Evolutionary conservation across 1,140 invertebrate genomes (phyloP), one percentile per base, ranked within the genome.

Genomic region (Melitaea cinxia): DNA sequence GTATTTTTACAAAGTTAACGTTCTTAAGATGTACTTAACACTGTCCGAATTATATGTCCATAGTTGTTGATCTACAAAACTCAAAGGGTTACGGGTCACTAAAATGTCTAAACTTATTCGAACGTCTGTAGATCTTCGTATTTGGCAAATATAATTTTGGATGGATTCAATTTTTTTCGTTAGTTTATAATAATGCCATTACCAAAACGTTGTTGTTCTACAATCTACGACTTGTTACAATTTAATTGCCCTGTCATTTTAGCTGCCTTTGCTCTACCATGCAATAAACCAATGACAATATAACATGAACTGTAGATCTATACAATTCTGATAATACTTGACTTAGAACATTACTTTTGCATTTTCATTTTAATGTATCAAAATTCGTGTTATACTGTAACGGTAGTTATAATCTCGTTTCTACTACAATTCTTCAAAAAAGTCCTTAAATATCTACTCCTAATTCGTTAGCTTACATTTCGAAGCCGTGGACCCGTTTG

Each of bases 401-500:
- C n/a, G 21, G 19, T 14, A 5, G n/a, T 56, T 47, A 57, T 37
- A 42, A 23, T 14, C 26, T 7, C 37, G 19, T 64, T 30, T 35
- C 53, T 64, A 64, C 52, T 21, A 30, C 50, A 54, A 62, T 30
- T 47, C 45, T n/a, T 55, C 37, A 42, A 45, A 45, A 61, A 62
- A 62, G 24, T 57, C 23, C 54, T 45, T 57, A 59, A 57, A 59
- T 56, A 37, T 70, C 68, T 78, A 75, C 66, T 56, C 39, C 83
- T 86, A 85, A 86, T 89, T 89, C 85, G 83, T 82, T 78, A 73
- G 80, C 78, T 83, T 75, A 82, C 75, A 67, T 70, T 76, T 74
- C 60, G 59, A 78, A 84, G 82, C 83, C 68, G 66, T 89, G 85
- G 86, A 89, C 86, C 86, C 86, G 78, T 77, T 73, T 72, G 60